Evolutionary conservation across 2,888 invertebrate genomes (phyloP), one percentile per base, ranked within the genome.

Genomic region (Hermaeophaga mercurialis): DNA sequence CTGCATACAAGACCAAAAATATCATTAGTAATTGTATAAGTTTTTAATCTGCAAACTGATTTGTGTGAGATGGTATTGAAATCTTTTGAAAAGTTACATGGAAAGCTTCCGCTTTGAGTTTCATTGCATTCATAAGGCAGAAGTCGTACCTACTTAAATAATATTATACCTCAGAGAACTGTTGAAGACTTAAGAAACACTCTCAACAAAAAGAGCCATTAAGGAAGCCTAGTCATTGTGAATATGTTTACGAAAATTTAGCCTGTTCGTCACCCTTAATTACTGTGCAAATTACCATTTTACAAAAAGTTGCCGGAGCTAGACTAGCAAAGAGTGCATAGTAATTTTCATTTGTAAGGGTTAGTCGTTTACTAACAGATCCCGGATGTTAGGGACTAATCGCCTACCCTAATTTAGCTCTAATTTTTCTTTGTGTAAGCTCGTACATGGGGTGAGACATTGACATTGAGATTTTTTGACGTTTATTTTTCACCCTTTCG

Each of bases 231-330:
- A 8, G 15, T 17, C 14, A 36, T 7, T 9, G 9, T 17, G n/a
- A 3, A 1, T 9, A 36, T 1, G 15, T 36, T 36, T 36, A 36
- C 39, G 8, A 19, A 18, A 11, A 28, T 28, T 28, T 19, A 9
- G 8, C 9, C 11, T 39, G 18, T 39, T 18, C 47, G 41, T 41
- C 39, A 43, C 14, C 39, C n/a, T 43, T 54, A 47, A 54, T 48
- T 48, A 54, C 15, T 43, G 24, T 14, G 41, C 33, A 48, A 54
- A 54, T 48, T 54, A 33, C 33, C 41, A 54, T 48, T 54, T 47
- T 24, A 24, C 34, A 54, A 54, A 48, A 48, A 54, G 18, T 24
- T 9, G 22, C 41, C 6, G 22, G 38, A 5, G 17, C n/a, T n/a
- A n/a, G n/a, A 22, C 22, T 3, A 3, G 28, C 9, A 38, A 7